Percentiles rank a stretch among this genome's conserved stretches.
phyloP scores from a whole-genome alignment of 2,113 vertebrate genomes.

The Phrynosoma blainvillii region DNA sequence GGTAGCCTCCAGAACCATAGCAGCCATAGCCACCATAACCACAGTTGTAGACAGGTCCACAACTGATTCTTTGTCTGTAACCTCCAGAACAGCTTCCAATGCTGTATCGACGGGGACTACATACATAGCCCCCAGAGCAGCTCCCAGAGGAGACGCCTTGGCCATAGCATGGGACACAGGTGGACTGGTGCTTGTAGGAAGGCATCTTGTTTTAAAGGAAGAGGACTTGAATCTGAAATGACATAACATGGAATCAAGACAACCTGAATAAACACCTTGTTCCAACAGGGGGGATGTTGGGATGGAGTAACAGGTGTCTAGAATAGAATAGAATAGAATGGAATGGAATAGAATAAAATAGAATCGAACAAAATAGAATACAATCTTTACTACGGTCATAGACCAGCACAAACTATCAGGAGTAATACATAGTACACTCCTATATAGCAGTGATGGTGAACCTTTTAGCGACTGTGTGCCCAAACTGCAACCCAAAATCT shows the following conservation, averaged over 20 bases:
- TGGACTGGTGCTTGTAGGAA: neutral
- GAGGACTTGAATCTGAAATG: neutral
- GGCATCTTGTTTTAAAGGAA: neutral
- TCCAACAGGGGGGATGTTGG: too few relatives aligned
- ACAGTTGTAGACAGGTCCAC: neutral
- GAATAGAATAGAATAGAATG: too few relatives aligned
- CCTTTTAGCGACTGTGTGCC: too few relatives aligned
- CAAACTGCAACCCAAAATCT: too few relatives aligned
- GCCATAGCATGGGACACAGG: neutral
- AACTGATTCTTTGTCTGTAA: neutral
- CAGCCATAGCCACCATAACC: neutral
- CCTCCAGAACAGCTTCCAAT: neutral
- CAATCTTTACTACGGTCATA: too few relatives aligned
- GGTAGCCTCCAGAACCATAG: neutral
- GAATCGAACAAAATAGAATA: too few relatives aligned
- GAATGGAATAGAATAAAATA: too few relatives aligned
- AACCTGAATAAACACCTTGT: neutral
- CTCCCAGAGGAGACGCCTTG: neutral
- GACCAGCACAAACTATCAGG: too few relatives aligned
- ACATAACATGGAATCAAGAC: neutral
- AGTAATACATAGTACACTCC: too few relatives aligned
- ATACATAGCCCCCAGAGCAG: neutral
- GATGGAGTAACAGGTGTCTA: too few relatives aligned
- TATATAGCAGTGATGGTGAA: too few relatives aligned
- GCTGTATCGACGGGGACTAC: neutral